Conservation (phyloP, 1,140 invertebrate genomes). For the Tetragnatha versicolor region DNA sequence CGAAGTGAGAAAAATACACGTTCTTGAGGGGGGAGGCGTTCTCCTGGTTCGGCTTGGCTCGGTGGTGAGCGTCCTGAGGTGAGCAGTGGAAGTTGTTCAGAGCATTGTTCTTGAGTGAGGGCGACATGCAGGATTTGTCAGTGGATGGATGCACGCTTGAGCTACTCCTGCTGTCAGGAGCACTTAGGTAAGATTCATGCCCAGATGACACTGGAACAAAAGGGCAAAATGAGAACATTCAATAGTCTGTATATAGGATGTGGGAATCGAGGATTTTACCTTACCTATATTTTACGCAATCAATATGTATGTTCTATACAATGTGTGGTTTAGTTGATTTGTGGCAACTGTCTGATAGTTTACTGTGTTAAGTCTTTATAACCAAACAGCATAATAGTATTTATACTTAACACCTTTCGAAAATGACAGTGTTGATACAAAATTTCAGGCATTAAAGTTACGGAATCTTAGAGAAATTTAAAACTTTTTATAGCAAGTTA, state of each 20-base stretch:
- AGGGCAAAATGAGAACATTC: neutral
- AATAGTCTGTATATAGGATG: neutral
- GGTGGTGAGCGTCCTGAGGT: conserved; percentile 32
- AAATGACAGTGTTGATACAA: no score
- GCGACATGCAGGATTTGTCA: conserved; percentile 31
- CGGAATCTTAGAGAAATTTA: no score
- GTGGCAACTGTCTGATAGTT: no score
- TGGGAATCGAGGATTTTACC: no score
- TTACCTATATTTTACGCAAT: no score
- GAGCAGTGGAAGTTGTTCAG: conserved; percentile 25
- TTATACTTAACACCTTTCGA: no score
- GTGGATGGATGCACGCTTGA: conserved; percentile 52
- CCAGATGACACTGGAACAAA: conserved; percentile 35
- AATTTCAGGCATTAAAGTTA: no score
- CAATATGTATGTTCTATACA: no score
- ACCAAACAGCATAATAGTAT: no score
- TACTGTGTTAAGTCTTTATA: no score
- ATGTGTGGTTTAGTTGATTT: no score
- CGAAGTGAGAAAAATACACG: conserved; percentile 51
- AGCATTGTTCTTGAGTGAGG: conserved; percentile 22
- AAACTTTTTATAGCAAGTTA: no score
- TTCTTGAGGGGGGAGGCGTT: conserved; percentile 51
- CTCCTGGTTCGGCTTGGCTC: conserved; percentile 30
- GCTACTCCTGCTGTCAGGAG: conserved; percentile 43
- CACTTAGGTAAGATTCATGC: conserved; percentile 38